phyloP scores from a whole-genome alignment of 2,888 invertebrate genomes.

The Willowsia nigromaculata region DNA sequence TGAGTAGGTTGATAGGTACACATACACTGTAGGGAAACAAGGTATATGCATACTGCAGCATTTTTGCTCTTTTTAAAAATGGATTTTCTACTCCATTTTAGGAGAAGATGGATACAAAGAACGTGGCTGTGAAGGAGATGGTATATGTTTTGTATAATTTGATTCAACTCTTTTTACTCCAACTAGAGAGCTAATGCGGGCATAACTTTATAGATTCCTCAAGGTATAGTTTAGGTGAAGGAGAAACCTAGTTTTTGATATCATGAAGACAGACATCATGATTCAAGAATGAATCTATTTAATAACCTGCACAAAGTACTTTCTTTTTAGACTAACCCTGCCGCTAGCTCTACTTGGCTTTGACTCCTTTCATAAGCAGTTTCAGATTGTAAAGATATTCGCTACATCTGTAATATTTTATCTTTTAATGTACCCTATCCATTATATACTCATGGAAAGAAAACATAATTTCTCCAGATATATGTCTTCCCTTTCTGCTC shows the following conservation, averaged over 20 bases:
- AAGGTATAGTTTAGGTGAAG: not conserved
- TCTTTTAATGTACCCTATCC: not conserved
- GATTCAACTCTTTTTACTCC: not conserved
- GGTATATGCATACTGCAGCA: conserved; percentile 35
- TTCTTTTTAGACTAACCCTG: not conserved
- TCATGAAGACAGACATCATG: conserved; percentile 35
- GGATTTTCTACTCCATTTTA: conserved; percentile 29
- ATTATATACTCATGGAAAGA: not conserved
- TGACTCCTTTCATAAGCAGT: not conserved
- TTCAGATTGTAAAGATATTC: not conserved
- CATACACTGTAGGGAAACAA: not conserved
- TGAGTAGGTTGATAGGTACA: not conserved
- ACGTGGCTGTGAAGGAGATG: not conserved
- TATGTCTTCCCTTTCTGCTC: not conserved
- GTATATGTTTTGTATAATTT: conserved; percentile 17
- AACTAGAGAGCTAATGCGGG: too few relatives aligned
- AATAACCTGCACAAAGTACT: conserved; percentile 9
- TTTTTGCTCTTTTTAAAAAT: conserved; percentile 62
- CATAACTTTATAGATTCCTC: too few relatives aligned
- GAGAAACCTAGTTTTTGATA: not conserved
- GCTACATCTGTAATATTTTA: not conserved
- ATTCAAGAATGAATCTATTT: conserved; percentile 42
- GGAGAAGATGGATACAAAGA: conserved; percentile 26
- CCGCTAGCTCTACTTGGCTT: not conserved
- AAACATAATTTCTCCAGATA: not conserved